Evolutionary conservation across 2,888 invertebrate species (phyloP), one percentile per base, ranked within the genome.

Genomic region (Eurytoma adleriae): DNA sequence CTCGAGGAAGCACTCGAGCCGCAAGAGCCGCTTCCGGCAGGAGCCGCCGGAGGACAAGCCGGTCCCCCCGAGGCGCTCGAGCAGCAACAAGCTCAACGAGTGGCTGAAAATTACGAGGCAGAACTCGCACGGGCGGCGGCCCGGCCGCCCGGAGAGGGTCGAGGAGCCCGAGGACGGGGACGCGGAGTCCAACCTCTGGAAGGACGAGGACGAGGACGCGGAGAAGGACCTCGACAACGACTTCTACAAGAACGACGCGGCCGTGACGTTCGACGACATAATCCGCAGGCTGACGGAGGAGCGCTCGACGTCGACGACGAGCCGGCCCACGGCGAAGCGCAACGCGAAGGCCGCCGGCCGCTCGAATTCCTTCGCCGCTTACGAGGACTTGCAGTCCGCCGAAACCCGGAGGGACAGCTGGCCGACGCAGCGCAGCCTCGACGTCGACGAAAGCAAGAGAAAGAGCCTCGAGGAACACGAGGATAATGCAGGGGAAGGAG

Each of bases 181-280:
- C 14, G 85, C 84, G 7, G 86, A 86, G 3, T 84, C 20, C 12
- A 67, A 74, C 0, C 24, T 71, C 16, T 76, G 76, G 80, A 40
- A 48, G 24, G 83, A 83, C 3, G 79, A 80, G 20, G 80, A 83
- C 10, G 82, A 83, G 56, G 82, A 81, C 14, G 78, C 83, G 16
- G 84, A 84, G 13, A 85, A 85, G 3, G 85, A 84, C 24, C 72
- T 86, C n/a, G 87, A 88, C 56, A 85, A 85, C n/a, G 86, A 88
- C 80, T 87, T 86, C 16, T 85, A 86, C 72, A 85, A 85, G 61
- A 83, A 71, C 69, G 85, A 86, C 18, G 79, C 83, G 50, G 84
- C 84, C 30, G 27, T 74, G 83, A 88, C 87, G 1, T 90, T 86
- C 83, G 90, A 90, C 66, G 90, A 90, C n/a, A 89, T 90, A 54